Base-by-base conservation (phyloP, 2,113 vertebrate genomes). In the Amphiprion ocellaris region DNA sequence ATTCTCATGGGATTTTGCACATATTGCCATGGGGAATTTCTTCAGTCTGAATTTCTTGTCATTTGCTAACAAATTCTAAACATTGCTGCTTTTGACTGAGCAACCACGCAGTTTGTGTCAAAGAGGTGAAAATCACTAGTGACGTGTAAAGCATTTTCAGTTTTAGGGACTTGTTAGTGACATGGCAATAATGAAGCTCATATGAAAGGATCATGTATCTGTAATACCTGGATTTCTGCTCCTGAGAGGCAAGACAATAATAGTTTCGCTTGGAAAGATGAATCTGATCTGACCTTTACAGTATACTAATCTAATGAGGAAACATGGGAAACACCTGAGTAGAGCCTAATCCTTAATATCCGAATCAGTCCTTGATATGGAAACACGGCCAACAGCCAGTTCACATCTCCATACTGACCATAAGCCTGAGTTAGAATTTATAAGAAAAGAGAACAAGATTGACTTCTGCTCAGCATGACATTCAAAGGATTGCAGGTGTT, bases 1-100 rank as follows among this genome's bases (percentile, higher is more conserved):
- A 37, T 70, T 1, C 46, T 66, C 53, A 8, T 28, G 62, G 54
- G 73, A 44, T 39, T 68, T 58, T 33, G 30, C 59, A 49, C 60
- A 68, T 54, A 26, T 50, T 55, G 53, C 26, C 19, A 73, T 79
- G 65, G n/a, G 61, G 53, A 69, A 68, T 68, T 52, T 53, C n/a
- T 53, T 61, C 58, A 24, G 55, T 4, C 12, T 56, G 44, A 54
- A 65, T 81, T 62, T 26, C 37, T 21, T 71, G 83, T 53, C 15
- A 67, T 8, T 9, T 19, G 39, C n/a, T 15, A 21, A 63, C 15
- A 64, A 12, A 19, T 26, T 46, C 37, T 10, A 49, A 60, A 66
- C 21, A 16, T 21, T 5, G 19, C 23, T n/a, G 69, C 24, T 62
- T 49, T 65, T 44, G 30, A 44, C 50, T 59, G 60, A 66, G 30